Percentiles rank a stretch among this genome's conserved stretches.
Evolutionary conservation across 2,888 invertebrate species (phyloP).

Genomic region (Pseudoips prasinana): DNA sequence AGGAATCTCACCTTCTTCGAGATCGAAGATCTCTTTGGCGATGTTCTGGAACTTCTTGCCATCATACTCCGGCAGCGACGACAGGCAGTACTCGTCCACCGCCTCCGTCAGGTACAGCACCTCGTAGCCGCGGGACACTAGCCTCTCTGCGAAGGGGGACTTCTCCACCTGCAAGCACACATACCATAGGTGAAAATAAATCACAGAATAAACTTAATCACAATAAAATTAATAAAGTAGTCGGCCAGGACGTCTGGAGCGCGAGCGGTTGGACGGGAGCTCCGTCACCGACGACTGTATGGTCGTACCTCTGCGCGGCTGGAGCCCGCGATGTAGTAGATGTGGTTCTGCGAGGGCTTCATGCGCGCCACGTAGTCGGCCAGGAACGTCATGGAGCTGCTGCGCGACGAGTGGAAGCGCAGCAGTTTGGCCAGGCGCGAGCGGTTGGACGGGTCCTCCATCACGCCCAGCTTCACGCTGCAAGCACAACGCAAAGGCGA

Average conservation of each 20-base stretch:
- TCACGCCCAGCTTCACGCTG: constrained; percentile 96
- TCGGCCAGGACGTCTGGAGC: background rate
- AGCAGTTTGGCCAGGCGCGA: constrained; percentile 97
- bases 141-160: constrained; percentile 97
- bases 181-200: no score
- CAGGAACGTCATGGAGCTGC: constrained; percentile 86
- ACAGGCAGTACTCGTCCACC: constrained; percentile 98
- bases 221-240: no score
- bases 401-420: constrained; percentile 92
- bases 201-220: no score
- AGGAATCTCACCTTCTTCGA: constrained; percentile 89
- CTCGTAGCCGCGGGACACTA: constrained; percentile 96
- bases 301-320: constrained; percentile 89
- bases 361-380: constrained; percentile 96
- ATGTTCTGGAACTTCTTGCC: constrained; percentile 99
- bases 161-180: constrained; percentile 84
- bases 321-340: constrained; percentile 98
- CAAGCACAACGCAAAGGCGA: constrained; percentile 3
- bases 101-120: constrained; percentile 97
- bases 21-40: constrained; percentile 97
- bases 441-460: constrained; percentile 98
- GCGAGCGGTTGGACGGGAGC: background rate
- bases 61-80: constrained; percentile 98
- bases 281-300: constrained; percentile 83
- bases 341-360: constrained; percentile 96